These are phyloP conservation scores for Nothura maculosa DNA, from an alignment of 2,797 vertebrate species.

Conservation along the genomic window DNA sequence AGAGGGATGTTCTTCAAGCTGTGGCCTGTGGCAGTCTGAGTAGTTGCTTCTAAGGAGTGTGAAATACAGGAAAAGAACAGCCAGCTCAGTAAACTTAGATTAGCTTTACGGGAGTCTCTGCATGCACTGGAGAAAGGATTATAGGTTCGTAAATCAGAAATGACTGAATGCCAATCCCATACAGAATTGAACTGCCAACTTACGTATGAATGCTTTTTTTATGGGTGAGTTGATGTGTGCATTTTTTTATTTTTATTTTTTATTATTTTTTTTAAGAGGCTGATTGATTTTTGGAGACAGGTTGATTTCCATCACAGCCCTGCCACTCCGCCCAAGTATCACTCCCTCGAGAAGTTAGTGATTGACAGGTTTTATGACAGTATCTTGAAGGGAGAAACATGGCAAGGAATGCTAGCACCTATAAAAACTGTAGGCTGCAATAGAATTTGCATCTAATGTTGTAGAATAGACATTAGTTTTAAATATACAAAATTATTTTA, in stretches of 20 bases:
- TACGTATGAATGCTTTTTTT: not conserved
- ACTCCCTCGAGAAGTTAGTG: not conserved
- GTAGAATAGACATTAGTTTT: conserved; percentile 1
- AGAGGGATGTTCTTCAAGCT: not conserved
- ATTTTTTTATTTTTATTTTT: not conserved
- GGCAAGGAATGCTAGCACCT: not conserved
- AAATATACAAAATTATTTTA: conserved; percentile 19
- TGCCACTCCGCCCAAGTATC: not conserved
- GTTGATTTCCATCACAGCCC: not conserved
- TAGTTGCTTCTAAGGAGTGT: not conserved
- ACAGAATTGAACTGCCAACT: not conserved
- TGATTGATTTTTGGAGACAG: not conserved
- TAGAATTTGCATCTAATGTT: not conserved
- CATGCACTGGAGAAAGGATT: not conserved
- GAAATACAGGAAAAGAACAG: not conserved
- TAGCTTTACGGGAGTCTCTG: not conserved
- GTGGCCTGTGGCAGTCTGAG: not conserved
- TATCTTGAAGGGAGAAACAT: not conserved
- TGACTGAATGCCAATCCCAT: not conserved
- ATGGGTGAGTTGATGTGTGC: not conserved
- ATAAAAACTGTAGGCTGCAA: not conserved
- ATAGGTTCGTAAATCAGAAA: not conserved
- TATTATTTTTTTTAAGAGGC: not conserved
- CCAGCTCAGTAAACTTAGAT: accelerated
- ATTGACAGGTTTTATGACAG: not conserved